Conservation (phyloP, 2,888 invertebrate genomes). For the Disparrhopalites patrizii region DNA sequence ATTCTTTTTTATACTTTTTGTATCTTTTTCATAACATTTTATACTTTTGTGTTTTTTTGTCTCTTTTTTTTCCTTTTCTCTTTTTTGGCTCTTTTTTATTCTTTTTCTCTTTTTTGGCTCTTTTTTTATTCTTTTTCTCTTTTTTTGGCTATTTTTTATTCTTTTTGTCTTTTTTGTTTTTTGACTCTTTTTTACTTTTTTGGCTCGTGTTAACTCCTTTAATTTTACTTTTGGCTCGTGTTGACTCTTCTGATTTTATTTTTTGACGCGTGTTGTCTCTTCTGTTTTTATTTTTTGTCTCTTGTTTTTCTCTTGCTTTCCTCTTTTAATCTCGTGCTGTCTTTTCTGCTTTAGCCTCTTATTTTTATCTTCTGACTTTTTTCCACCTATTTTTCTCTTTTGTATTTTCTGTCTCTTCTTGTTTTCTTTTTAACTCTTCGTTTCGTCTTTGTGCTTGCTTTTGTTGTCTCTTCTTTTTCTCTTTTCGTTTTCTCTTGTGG, state of each 20-base stretch:
- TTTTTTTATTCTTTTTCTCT: neutral
- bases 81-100: neutral
- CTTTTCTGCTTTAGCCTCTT: neutral
- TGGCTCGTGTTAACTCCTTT: neutral
- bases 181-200: neutral
- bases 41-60: too few relatives aligned
- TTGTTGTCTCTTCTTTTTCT: neutral
- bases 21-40: too few relatives aligned
- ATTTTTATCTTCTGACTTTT: neutral
- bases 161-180: neutral
- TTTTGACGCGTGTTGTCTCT: neutral
- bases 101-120: neutral
- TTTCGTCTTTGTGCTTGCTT: too few relatives aligned
- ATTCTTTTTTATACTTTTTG: too few relatives aligned
- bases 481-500: neutral
- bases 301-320: neutral
- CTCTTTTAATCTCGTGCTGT: neutral
- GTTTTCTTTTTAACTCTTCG: too few relatives aligned
- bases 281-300: neutral
- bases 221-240: neutral
- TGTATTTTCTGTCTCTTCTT: too few relatives aligned
- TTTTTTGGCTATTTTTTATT: neutral
- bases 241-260: neutral
- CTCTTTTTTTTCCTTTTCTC: too few relatives aligned
- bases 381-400: too few relatives aligned